Conservation (phyloP, 2,797 vertebrate species). For the Chaetodon trifasciatus region DNA sequence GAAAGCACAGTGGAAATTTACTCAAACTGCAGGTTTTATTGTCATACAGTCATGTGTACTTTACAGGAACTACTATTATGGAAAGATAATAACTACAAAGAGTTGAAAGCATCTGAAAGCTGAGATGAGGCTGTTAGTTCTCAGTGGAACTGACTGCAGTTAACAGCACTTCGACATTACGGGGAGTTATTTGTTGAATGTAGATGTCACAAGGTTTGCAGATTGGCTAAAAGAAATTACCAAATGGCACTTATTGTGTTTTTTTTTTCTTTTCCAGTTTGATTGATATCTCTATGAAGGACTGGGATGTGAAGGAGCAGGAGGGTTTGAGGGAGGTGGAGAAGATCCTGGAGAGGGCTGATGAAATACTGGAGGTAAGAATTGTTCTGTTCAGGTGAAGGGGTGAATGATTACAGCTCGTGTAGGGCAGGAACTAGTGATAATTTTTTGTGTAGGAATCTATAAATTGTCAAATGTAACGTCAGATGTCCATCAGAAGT, state of each 20-base stretch:
- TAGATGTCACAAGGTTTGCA: not conserved
- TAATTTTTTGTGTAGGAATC: too few species aligned
- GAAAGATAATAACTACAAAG: not conserved
- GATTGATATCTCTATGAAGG: slow-evolving; percentile 56
- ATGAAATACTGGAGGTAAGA: slow-evolving; percentile 79
- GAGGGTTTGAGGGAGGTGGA: slow-evolving; percentile 78
- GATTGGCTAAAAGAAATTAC: not conserved
- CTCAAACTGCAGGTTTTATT: not conserved
- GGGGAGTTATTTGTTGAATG: not conserved
- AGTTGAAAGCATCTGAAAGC: not conserved
- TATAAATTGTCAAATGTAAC: not conserved
- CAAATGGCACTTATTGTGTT: not conserved
- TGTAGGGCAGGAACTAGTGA: not conserved
- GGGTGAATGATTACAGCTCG: too few species aligned
- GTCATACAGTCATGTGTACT: not conserved
- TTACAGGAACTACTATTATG: not conserved
- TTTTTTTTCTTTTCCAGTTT: slow-evolving; percentile 4
- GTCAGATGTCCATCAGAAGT: not conserved
- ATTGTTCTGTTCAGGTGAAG: not conserved
- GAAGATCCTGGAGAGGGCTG: slow-evolving; percentile 74
- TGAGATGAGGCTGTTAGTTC: not conserved
- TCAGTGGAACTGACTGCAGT: not conserved
- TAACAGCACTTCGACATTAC: not conserved
- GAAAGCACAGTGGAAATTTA: too few species aligned
- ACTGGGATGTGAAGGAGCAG: slow-evolving; percentile 83